Conservation (phyloP, 2,113 vertebrate species). For the Falcunculus frontatus region DNA sequence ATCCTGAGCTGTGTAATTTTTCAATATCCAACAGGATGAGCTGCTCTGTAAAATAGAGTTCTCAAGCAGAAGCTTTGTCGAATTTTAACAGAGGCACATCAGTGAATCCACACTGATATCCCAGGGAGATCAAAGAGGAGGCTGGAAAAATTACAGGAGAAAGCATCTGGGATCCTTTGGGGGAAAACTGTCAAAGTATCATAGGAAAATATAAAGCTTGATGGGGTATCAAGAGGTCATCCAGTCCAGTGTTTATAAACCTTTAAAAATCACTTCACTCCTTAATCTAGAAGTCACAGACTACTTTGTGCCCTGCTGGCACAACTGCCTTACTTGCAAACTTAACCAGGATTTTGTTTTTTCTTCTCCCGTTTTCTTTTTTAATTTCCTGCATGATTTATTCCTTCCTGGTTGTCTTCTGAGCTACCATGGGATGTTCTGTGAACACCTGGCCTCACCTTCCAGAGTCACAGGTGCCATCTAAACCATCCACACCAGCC, state of each 20-base stretch:
- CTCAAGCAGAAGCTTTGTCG: background rate
- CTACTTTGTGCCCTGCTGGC: background rate
- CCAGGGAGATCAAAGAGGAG: background rate
- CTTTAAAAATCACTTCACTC: background rate
- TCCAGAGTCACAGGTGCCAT: background rate
- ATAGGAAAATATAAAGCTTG: background rate
- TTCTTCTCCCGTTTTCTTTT: background rate
- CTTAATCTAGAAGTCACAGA: background rate
- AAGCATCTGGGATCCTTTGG: background rate
- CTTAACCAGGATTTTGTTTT: background rate
- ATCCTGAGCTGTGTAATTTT: background rate
- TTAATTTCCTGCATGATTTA: background rate
- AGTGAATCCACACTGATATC: background rate
- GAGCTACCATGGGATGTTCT: background rate
- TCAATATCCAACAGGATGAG: background rate
- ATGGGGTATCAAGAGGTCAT: background rate
- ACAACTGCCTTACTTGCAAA: background rate
- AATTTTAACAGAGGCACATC: background rate
- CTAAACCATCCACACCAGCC: background rate
- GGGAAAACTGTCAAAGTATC: background rate
- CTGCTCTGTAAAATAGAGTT: background rate
- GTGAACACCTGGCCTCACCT: background rate
- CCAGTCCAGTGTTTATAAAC: background rate
- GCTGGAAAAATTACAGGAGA: background rate
- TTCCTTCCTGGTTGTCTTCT: background rate